Conservation (phyloP, 2,113 vertebrate genomes). For the Numida meleagris region DNA sequence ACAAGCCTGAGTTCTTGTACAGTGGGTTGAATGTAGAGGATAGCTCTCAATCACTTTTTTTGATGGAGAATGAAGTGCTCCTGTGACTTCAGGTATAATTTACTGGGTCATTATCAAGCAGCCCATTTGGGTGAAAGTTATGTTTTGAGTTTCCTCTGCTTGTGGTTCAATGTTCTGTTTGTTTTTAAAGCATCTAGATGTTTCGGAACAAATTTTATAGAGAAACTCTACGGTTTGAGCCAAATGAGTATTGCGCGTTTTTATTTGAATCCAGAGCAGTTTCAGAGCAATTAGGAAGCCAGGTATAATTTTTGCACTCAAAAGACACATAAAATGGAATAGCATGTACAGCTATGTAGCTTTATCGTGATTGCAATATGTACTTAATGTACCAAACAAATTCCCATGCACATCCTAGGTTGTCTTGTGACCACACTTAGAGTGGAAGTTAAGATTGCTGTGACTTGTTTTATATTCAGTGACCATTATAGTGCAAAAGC, state of each 20-base stretch:
- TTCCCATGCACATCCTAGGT: neutral
- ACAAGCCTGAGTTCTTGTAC: neutral
- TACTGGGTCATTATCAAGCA: neutral
- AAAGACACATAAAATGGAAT: neutral
- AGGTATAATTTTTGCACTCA: neutral
- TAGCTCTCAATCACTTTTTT: conserved; percentile 17
- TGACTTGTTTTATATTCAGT: neutral
- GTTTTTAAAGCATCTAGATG: neutral
- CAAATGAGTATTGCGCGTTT: neutral
- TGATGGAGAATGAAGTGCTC: neutral
- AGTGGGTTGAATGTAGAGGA: neutral
- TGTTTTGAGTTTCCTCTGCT: neutral
- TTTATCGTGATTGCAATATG: conserved; percentile 11
- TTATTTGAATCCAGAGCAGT: neutral
- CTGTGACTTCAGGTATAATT: neutral
- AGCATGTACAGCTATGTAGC: neutral
- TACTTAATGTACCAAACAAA: neutral
- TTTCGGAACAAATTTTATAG: neutral
- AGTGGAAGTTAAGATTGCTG: neutral
- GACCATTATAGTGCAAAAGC: neutral
- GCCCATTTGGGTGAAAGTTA: neutral
- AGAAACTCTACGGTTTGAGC: neutral
- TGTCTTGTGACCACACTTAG: neutral
- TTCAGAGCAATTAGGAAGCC: conserved; percentile 27
- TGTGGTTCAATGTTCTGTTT: neutral